Conservation (phyloP, 2,888 invertebrate species). For the Miltochrista miniata region DNA sequence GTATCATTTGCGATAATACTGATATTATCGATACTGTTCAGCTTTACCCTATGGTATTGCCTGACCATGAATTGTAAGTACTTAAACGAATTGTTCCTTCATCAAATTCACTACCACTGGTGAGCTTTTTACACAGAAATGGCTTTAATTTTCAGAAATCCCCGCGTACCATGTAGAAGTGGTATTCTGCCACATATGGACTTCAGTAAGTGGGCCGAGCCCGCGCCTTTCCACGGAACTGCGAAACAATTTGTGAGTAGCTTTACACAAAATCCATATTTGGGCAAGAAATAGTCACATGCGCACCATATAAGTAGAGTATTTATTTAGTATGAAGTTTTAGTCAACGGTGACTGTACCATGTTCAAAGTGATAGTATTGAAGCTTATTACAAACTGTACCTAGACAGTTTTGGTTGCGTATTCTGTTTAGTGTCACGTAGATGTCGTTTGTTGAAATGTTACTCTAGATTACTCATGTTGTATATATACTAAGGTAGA, state of each 20-base stretch:
- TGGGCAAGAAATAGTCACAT: constrained; percentile 74
- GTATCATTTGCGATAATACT: constrained; percentile 95
- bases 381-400: constrained; percentile 2
- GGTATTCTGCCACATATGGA: constrained; percentile 94
- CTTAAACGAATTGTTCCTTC: neutral
- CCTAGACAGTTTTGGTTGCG: constrained; percentile 17
- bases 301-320: constrained; percentile 39
- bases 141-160: constrained; percentile 86
- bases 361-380: constrained; percentile 18
- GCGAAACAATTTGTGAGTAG: constrained; percentile 87
- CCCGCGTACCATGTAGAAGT: constrained; percentile 95
- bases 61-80: constrained; percentile 96
- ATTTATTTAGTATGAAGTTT: constrained; percentile 39
- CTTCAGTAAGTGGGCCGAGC: constrained; percentile 95
- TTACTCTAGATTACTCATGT: constrained; percentile 20
- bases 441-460: constrained; percentile 24
- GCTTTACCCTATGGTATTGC: constrained; percentile 95
- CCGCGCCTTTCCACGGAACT: constrained; percentile 68
- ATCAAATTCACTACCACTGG: neutral
- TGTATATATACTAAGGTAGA: constrained; percentile 22
- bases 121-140: neutral
- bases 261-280: constrained; percentile 79
- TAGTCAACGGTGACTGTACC: constrained; percentile 45
- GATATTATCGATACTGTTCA: constrained; percentile 96
- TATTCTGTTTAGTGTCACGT: constrained; percentile 10